These are phyloP conservation scores for Urocitellus parryii DNA, from an alignment of 2,113 vertebrate species.

Conservation along the genomic window DNA sequence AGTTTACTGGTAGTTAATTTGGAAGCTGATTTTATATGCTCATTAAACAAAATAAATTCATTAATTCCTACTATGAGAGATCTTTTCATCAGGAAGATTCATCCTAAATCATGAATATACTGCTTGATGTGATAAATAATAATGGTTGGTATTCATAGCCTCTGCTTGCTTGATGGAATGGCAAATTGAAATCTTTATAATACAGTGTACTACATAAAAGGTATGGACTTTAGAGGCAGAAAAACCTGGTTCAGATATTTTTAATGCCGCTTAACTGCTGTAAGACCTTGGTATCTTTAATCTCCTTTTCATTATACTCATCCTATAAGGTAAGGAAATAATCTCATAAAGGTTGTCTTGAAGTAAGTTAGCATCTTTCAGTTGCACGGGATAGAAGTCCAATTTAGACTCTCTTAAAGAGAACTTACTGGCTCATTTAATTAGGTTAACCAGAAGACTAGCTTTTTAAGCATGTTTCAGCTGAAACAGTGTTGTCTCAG, in stretches of 20 bases:
- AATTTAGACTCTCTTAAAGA: background rate
- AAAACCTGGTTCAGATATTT: background rate
- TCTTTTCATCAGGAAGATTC: background rate
- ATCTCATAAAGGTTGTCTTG: background rate
- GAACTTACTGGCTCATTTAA: background rate
- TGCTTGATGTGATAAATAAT: background rate
- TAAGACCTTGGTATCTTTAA: background rate
- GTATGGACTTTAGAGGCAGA: background rate
- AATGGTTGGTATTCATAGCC: background rate
- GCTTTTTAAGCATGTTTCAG: background rate
- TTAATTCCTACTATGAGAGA: background rate
- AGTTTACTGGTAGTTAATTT: background rate
- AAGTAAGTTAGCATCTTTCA: background rate
- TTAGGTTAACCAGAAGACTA: background rate
- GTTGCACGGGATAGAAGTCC: background rate
- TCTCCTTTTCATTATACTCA: slow-evolving; percentile 9
- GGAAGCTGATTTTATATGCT: background rate
- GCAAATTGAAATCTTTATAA: background rate
- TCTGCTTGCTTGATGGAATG: slow-evolving; percentile 2
- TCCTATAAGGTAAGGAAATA: background rate
- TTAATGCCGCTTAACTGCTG: background rate
- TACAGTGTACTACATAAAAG: background rate
- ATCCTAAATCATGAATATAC: background rate
- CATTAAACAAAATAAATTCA: slow-evolving; percentile 14
- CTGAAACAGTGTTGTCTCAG: background rate